Evolutionary conservation across 2,113 vertebrate genomes (phyloP), one percentile per base, ranked within the genome.

Genomic region (Tetrao urogallus): DNA sequence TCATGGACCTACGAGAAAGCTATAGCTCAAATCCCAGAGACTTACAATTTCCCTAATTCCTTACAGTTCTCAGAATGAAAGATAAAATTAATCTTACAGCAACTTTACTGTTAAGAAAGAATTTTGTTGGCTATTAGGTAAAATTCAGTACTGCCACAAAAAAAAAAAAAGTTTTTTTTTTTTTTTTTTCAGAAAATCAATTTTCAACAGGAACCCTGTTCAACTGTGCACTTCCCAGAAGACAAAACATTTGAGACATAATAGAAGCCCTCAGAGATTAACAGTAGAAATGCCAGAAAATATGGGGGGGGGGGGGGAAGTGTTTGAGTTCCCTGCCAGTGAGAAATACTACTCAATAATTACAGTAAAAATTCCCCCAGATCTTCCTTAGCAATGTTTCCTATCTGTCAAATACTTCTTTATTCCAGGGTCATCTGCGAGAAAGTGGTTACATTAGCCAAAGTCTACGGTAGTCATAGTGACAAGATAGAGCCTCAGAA

Each of bases 11-110:
- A 38, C 90, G 52, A 93, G 78, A 17, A 12, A 65, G 45, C 83
- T 94, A 84, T 28, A 40, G 86, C 60, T 64, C 86, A 86, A 92
- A 85, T n/a, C 78, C 70, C 81, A 94, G 65, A 65, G 36, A 42
- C 43, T 45, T 14, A 8, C 25, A 78, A 21, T 27, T 32, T 75
- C 38, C 56, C 19, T 75, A 78, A 77, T 80, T 95, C 81, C 42
- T 63, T 73, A 43, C 77, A 72, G 15, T 19, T 85, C 90, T 87
- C 69, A 87, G 89, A 87, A 93, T n/a, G 30, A 74, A 57, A n/a
- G 40, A 74, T 57, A 79, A 66, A 65, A 56, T 7, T 75, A 43
- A 50, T 47, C 80, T 86, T 83, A 90, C 86, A 90, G 19, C 27
- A 71, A 18, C 34, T 38, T 71, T 36, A 38, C 27, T 90, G 16